Evolutionary conservation across 53 echinoderm and acorn worm species (phyloP).

Genomic region (Mesocentrotus franciscanus): DNA sequence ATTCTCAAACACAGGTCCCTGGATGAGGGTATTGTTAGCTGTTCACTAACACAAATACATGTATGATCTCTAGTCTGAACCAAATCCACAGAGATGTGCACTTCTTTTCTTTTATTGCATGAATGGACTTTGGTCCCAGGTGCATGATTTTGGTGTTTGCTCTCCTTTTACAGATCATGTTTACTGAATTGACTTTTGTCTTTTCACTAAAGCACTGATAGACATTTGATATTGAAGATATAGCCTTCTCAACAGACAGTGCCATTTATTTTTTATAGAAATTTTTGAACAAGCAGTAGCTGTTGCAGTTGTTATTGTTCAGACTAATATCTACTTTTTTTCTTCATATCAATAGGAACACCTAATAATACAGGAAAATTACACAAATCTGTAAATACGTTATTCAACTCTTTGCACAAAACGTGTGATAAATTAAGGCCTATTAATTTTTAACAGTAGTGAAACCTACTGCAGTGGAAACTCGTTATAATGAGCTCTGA

Average conservation of each 20-base stretch:
- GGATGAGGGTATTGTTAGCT: slow-evolving; percentile 8
- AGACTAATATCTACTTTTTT: background rate
- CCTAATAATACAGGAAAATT: no score
- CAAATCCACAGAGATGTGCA: background rate
- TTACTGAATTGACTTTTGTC: slow-evolving; percentile 42
- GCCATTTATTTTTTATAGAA: background rate
- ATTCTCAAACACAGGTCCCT: slow-evolving; percentile 6
- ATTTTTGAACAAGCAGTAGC: background rate
- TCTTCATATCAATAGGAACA: no score
- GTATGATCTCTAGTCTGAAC: background rate
- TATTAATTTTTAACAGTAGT: no score
- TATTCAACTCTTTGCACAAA: no score
- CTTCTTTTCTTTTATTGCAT: background rate
- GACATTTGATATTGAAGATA: slow-evolving; percentile 22
- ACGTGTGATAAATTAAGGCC: no score
- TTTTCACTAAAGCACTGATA: background rate
- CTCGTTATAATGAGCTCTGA: no score
- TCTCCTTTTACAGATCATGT: slow-evolving; percentile 35
- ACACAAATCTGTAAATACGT: no score
- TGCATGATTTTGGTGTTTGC: slow-evolving; percentile 42
- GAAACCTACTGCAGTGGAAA: no score
- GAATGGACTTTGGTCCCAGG: slow-evolving; percentile 60
- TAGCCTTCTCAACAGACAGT: slow-evolving; percentile 19
- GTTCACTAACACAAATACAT: slow-evolving; percentile 39
- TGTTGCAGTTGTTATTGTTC: background rate